These are phyloP conservation scores for Ciconia nigra DNA, from an alignment of 2,797 vertebrate species.

Conservation along the genomic window DNA sequence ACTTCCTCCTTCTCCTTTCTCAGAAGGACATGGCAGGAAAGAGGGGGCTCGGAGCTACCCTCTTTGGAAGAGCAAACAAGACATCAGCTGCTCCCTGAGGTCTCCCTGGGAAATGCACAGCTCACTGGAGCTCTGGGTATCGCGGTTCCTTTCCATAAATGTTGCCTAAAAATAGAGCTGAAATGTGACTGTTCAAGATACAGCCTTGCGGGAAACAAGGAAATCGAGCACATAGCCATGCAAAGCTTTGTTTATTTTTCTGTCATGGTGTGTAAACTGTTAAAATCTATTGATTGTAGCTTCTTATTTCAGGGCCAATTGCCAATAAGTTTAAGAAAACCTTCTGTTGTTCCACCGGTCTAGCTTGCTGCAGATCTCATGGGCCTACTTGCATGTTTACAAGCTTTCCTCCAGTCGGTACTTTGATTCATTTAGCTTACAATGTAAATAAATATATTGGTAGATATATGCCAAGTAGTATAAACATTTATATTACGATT, in stretches of 20 bases:
- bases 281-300: slow-evolving; percentile 4
- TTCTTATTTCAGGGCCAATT: neutral
- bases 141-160: neutral
- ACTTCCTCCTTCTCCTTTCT: neutral
- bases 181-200: slow-evolving; percentile 25
- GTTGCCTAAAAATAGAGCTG: slow-evolving; percentile 32
- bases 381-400: neutral
- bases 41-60: neutral
- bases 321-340: neutral
- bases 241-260: slow-evolving; percentile 54
- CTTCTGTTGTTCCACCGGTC: neutral
- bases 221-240: neutral
- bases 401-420: neutral
- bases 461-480: neutral
- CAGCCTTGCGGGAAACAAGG: slow-evolving; percentile 37
- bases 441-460: neutral
- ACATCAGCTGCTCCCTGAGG: neutral
- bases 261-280: neutral
- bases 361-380: neutral
- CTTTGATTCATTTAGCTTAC: neutral
- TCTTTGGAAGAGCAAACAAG: neutral
- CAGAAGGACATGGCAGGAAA: neutral
- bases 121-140: neutral
- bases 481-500: neutral
- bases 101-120: neutral